These are phyloP conservation scores for Choristoneura rosaceana DNA, from an alignment of 2,888 invertebrate species.

Conservation along the genomic window DNA sequence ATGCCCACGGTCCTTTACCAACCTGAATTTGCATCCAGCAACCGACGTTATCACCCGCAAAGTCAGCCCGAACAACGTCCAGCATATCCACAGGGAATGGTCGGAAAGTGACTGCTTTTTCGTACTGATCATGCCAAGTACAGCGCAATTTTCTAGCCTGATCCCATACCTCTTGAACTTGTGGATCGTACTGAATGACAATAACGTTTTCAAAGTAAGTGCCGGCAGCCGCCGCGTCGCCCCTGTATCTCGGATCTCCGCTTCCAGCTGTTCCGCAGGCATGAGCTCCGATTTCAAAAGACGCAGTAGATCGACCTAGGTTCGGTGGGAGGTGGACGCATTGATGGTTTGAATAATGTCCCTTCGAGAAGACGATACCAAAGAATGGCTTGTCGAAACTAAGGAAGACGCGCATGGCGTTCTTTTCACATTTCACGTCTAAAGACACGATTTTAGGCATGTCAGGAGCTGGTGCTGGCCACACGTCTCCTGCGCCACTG, in stretches of 20 bases:
- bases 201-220: conserved; percentile 97
- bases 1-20: conserved; percentile 97
- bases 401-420: conserved; percentile 96
- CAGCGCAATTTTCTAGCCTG: conserved; percentile 96
- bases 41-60: conserved; percentile 97
- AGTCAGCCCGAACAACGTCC: conserved; percentile 97
- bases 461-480: conserved; percentile 94
- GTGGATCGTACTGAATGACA: conserved; percentile 96
- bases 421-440: conserved; percentile 97
- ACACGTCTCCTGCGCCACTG: conserved; percentile 89
- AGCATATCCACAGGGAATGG: conserved; percentile 98
- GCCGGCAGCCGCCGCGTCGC: conserved; percentile 94
- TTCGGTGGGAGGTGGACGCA: conserved; percentile 96
- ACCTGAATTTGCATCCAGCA: conserved; percentile 99
- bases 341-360: conserved; percentile 96
- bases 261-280: conserved; percentile 97
- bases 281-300: conserved; percentile 96
- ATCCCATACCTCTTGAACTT: conserved; percentile 98
- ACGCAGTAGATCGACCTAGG: conserved; percentile 93
- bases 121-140: conserved; percentile 98
- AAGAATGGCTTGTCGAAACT: conserved; percentile 97
- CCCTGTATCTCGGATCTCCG: conserved; percentile 96
- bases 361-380: conserved; percentile 98
- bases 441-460: conserved; percentile 97
- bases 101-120: conserved; percentile 97